Percentiles rank a stretch among this genome's conserved stretches.
Evolutionary conservation across 2,888 invertebrate species (phyloP).

Genomic region (Volucella inanis): DNA sequence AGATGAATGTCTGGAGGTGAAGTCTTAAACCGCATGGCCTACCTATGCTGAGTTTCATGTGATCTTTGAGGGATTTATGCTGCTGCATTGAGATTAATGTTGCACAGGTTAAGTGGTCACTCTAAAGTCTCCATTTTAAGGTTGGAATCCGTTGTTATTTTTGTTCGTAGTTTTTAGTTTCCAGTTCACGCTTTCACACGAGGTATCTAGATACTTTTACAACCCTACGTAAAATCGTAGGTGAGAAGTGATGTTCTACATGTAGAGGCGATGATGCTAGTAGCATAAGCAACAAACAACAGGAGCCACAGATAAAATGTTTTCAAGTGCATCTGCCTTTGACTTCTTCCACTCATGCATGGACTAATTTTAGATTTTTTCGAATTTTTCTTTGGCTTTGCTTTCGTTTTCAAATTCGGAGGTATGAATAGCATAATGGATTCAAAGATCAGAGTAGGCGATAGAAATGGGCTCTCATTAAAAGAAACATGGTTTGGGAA

Average conservation of each 20-base stretch:
- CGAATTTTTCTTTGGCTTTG: constrained; percentile 15
- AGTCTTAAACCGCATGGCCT: constrained; percentile 60
- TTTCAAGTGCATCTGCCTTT: background rate
- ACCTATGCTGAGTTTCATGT: constrained; percentile 61
- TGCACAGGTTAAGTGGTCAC: constrained; percentile 62
- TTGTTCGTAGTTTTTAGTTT: constrained; percentile 18
- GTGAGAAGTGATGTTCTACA: constrained; percentile 47
- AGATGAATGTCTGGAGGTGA: constrained; percentile 61
- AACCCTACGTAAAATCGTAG: background rate
- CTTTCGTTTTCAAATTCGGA: constrained; percentile 10
- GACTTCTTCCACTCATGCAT: background rate
- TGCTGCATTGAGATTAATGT: constrained; percentile 56
- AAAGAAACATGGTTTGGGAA: background rate
- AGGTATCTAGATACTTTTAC: constrained; percentile 32
- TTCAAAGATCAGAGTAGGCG: constrained; percentile 11
- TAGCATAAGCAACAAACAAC: constrained; percentile 18
- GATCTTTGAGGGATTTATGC: constrained; percentile 71
- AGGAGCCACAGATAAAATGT: background rate
- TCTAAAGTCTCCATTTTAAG: constrained; percentile 36
- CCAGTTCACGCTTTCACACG: constrained; percentile 54
- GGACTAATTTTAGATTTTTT: constrained; percentile 20
- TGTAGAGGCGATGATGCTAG: constrained; percentile 10
- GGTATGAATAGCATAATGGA: constrained; percentile 34
- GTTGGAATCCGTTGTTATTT: constrained; percentile 10
- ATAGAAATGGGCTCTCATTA: constrained; percentile 18